Conservation (phyloP, 1,140 invertebrate species). For the Olivierus martensii region DNA sequence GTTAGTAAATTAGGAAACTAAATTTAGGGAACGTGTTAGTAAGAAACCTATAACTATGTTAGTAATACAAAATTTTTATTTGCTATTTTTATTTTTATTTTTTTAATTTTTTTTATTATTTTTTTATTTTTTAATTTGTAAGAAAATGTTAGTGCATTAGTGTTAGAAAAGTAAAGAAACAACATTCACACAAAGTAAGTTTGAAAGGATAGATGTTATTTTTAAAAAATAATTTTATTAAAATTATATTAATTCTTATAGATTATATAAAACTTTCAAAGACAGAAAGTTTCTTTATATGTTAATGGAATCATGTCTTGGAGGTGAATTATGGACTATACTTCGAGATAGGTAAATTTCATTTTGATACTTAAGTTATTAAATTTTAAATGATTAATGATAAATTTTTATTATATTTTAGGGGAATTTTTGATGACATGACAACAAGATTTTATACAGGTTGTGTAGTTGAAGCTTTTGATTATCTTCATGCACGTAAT, state of each 20-base stretch:
- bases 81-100: too few relatives aligned
- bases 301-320: constrained; percentile 88
- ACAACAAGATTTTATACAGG: constrained; percentile 74
- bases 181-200: too few relatives aligned
- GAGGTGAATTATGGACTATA: constrained; percentile 93
- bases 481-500: constrained; percentile 69
- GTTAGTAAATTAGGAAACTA: too few relatives aligned
- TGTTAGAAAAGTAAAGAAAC: too few relatives aligned
- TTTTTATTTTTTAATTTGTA: too few relatives aligned
- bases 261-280: constrained; percentile 79
- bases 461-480: constrained; percentile 80
- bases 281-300: constrained; percentile 93
- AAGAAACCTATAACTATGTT: too few relatives aligned
- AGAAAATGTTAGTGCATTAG: too few relatives aligned
- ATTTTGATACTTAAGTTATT: neutral
- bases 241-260: constrained; percentile 14
- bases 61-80: too few relatives aligned
- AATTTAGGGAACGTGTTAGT: too few relatives aligned
- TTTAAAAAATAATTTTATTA: too few relatives aligned
- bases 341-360: constrained; percentile 40
- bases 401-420: constrained; percentile 4
- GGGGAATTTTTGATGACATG: constrained; percentile 63
- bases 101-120: too few relatives aligned
- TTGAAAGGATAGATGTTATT: too few relatives aligned
- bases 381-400: neutral